A percentile compares a stretch with the other conserved stretches of the same genome.
These are phyloP conservation scores for Colistium nudipinnis DNA, from an alignment of 2,113 vertebrate species.

Conservation along the genomic window DNA sequence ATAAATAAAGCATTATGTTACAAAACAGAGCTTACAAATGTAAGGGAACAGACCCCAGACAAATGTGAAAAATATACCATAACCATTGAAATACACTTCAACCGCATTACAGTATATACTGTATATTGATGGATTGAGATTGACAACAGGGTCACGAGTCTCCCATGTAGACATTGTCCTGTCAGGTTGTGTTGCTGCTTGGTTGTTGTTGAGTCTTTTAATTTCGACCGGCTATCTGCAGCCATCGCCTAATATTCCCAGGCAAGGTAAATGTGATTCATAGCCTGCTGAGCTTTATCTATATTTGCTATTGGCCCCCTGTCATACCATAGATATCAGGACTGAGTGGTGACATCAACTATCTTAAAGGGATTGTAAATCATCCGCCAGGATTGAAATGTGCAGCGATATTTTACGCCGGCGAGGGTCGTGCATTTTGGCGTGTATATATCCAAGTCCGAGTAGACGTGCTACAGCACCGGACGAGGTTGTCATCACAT, in stretches of 20 bases:
- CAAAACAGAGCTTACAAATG: no score
- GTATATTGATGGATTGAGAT: conserved; percentile 28
- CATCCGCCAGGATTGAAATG: conserved; percentile 52
- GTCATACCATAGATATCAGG: conserved; percentile 52
- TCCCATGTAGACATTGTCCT: conserved; percentile 33
- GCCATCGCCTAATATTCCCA: conserved; percentile 54
- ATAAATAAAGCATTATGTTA: no score
- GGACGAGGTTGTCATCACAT: conserved; percentile 27
- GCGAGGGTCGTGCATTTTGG: conserved; percentile 8
- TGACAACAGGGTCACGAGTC: conserved; percentile 33
- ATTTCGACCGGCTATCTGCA: conserved; percentile 50
- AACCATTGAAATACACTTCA: no score
- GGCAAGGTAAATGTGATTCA: conserved; percentile 71
- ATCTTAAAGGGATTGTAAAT: conserved; percentile 59
- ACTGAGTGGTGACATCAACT: conserved; percentile 54
- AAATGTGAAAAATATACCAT: no score
- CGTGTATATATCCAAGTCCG: conserved; percentile 4
- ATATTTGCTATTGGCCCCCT: conserved; percentile 50
- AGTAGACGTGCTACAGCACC: conserved; percentile 5
- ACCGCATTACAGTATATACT: not conserved
- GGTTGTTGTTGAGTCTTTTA: conserved; percentile 42
- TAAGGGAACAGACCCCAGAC: no score
- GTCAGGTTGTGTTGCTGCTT: conserved; percentile 16
- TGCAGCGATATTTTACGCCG: conserved; percentile 27
- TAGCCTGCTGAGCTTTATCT: conserved; percentile 60